These are phyloP conservation scores for Amblyraja radiata DNA, from an alignment of 2,797 vertebrate genomes.

Conservation along the genomic window DNA sequence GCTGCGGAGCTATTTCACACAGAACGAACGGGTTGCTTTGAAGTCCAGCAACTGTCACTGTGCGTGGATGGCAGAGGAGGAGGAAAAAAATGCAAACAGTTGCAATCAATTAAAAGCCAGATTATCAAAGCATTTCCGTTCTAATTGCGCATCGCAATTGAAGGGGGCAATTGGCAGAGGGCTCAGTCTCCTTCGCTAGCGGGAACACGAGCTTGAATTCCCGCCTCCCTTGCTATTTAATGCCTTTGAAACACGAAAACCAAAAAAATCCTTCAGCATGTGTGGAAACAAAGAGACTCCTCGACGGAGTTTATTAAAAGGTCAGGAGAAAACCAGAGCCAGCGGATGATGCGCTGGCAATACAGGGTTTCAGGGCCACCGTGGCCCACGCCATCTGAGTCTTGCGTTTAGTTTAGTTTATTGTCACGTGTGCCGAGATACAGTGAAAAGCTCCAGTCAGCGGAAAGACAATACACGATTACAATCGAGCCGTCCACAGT, in stretches of 20 bases:
- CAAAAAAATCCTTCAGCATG: neutral
- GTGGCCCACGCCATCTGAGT: no score
- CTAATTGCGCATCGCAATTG: neutral
- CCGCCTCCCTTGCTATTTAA: neutral
- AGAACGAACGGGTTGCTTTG: neutral
- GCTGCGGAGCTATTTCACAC: neutral
- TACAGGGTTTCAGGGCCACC: neutral
- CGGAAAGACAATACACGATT: no score
- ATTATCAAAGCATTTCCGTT: conserved; percentile 29
- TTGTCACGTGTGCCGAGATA: no score
- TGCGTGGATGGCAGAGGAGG: neutral
- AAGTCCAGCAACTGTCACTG: neutral
- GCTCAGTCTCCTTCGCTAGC: neutral
- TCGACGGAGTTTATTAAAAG: neutral
- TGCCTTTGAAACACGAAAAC: neutral
- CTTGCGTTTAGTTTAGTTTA: no score
- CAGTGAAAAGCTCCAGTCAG: no score
- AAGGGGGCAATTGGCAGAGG: conserved; percentile 6
- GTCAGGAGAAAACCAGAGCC: neutral
- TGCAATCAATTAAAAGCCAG: neutral
- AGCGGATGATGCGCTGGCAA: neutral
- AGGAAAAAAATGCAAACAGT: neutral
- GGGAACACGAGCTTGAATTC: neutral
- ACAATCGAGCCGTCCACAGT: no score
- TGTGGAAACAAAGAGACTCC: neutral